Base-by-base conservation (phyloP, 2,113 vertebrate genomes). In the Nyctereutes procyonoides region DNA sequence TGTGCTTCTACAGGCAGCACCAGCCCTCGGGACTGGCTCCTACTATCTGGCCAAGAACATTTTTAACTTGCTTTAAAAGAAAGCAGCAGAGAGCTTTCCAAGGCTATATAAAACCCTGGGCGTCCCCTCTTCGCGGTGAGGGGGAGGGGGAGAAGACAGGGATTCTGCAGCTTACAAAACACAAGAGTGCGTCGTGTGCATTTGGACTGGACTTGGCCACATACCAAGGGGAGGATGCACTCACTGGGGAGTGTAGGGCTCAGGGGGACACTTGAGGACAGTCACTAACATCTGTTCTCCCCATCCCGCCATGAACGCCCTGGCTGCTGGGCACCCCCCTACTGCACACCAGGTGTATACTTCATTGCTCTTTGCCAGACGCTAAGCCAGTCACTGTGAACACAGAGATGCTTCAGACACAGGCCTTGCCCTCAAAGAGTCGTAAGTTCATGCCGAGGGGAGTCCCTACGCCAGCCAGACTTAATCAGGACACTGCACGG, bases 211-310 rank as follows among this genome's bases (percentile, higher is more conserved):
- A 60, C 24, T 93, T 28, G 24, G 6, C 69, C 14, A 12, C 1
- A 15, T 0, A 11, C 0, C 20, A 63, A 30, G 1, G 26, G 81
- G 58, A 43, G 15, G 32, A 11, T 2, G 20, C 0, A 17, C 28
- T 82, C 67, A 15, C 3, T 14, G 22, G 53, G 55, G 48, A 30
- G 15, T 0, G 0, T 51, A 8, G 17, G 48, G 8, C n/a, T 3
- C 60, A 20, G 53, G 19, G 38, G 38, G 26, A 5, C 10, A 11
- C 14, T 15, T 7, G 17, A 48, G n/a, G 1, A 28, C 12, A 38
- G 60, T 48, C 28, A 12, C 32, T 43, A 76, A 20, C 32, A 14
- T 55, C 84, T 15, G 3, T 38, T 55, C 48, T 62, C 11, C 38
- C 3, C 0, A 2, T 14, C 14, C 22, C 48, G 51, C 28, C 55